A percentile compares a stretch with the other conserved stretches of the same genome.
These are phyloP conservation scores for Cyprinodon brontotheroides DNA, from an alignment of 2,113 vertebrate species.

Conservation along the genomic window DNA sequence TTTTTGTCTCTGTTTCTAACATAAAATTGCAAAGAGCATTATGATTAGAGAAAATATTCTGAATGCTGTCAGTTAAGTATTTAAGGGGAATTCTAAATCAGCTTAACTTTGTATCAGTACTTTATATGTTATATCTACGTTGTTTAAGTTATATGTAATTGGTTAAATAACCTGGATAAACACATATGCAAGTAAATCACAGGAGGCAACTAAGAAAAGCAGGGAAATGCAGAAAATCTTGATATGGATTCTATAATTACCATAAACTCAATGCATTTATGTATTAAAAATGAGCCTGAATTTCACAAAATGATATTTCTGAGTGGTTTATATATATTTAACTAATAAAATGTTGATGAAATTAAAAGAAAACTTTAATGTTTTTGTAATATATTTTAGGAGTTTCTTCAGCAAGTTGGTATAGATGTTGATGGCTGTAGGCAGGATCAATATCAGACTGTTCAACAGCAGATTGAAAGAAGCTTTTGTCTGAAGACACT, in stretches of 20 bases:
- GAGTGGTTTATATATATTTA: background rate
- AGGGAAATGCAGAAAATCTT: background rate
- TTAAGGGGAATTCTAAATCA: too few species aligned
- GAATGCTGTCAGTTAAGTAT: background rate
- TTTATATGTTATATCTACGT: too few species aligned
- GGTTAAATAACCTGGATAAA: background rate
- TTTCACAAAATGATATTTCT: conserved; percentile 23
- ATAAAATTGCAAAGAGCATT: background rate
- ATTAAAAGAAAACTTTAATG: too few species aligned
- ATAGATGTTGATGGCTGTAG: too few species aligned
- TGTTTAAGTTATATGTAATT: background rate
- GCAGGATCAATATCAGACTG: too few species aligned
- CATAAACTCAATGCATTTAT: conserved; percentile 1
- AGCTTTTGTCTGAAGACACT: too few species aligned
- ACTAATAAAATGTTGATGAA: too few species aligned
- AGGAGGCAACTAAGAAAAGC: background rate
- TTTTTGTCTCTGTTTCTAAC: background rate
- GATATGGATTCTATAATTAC: background rate
- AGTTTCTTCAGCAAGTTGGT: too few species aligned
- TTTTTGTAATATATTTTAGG: too few species aligned
- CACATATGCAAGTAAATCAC: too few species aligned
- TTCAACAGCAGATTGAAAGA: too few species aligned
- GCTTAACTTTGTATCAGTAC: background rate
- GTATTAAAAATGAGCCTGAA: conserved; percentile 16
- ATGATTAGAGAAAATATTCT: background rate